A percentile compares a stretch with the other conserved stretches of the same genome.
These are phyloP conservation scores for Erpobdella octoculata DNA, from an alignment of 2,888 invertebrate genomes.

Conservation along the genomic window DNA sequence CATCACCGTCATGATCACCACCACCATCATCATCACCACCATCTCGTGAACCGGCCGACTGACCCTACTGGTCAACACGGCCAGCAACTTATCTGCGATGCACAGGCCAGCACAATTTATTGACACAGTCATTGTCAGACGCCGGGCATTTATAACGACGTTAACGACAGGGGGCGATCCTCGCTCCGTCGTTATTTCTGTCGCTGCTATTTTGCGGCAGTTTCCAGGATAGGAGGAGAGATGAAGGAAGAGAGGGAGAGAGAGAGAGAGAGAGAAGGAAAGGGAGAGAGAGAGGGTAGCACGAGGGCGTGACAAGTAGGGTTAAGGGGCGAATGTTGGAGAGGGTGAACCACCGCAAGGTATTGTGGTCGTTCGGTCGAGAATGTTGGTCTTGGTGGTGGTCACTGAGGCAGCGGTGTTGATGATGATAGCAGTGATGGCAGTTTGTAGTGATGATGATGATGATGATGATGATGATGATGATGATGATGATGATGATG, in stretches of 20 bases:
- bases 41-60: too few species aligned
- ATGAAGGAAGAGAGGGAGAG: background rate
- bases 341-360: too few species aligned
- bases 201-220: background rate
- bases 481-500: slow-evolving; percentile 2
- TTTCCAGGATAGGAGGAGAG: background rate
- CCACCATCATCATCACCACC: background rate
- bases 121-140: too few species aligned
- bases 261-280: background rate
- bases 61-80: too few species aligned
- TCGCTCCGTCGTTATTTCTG: too few species aligned
- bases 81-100: too few species aligned
- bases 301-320: too few species aligned
- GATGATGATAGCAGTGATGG: background rate
- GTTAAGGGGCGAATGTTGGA: too few species aligned
- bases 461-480: slow-evolving; percentile 16
- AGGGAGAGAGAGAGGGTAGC: background rate
- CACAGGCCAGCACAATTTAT: too few species aligned
- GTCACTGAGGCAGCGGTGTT: background rate
- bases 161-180: too few species aligned
- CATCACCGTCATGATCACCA: background rate
- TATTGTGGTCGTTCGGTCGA: too few species aligned
- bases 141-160: too few species aligned
- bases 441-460: slow-evolving; percentile 1
- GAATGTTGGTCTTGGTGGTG: background rate